Evolutionary conservation across 2,888 invertebrate species (phyloP).

Genomic region (Oegoconia quadripuncta): DNA sequence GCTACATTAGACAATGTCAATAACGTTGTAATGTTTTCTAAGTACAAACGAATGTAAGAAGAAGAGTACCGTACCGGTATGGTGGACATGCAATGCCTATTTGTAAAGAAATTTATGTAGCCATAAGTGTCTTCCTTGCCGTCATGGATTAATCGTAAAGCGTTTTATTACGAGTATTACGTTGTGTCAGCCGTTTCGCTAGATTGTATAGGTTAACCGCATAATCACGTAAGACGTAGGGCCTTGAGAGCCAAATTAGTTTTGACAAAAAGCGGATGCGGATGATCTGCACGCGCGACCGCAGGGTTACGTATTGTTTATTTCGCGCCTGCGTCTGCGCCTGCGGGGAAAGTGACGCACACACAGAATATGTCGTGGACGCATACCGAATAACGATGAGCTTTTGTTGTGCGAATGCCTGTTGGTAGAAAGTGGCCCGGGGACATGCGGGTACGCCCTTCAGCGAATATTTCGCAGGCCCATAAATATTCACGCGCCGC

Average conservation of each 20-base stretch:
- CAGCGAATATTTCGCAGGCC: slow-evolving; percentile 71
- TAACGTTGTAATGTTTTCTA: no score
- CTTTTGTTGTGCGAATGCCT: slow-evolving; percentile 55
- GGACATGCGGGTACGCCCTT: slow-evolving; percentile 75
- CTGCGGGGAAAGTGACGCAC: slow-evolving; percentile 61
- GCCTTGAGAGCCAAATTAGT: slow-evolving; percentile 45
- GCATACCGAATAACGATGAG: slow-evolving; percentile 71
- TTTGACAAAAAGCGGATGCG: slow-evolving; percentile 45
- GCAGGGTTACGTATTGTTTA: slow-evolving; percentile 56
- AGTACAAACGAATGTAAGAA: no score
- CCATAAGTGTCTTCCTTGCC: neutral
- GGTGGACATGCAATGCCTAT: no score
- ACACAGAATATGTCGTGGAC: slow-evolving; percentile 51
- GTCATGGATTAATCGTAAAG: slow-evolving; percentile 12
- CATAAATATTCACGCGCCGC: slow-evolving; percentile 69
- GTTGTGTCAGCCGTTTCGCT: slow-evolving; percentile 18
- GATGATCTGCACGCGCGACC: slow-evolving; percentile 43
- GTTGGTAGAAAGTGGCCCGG: slow-evolving; percentile 70
- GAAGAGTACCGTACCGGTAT: no score
- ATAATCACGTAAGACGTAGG: slow-evolving; percentile 27
- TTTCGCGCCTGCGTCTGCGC: slow-evolving; percentile 31
- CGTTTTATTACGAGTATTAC: slow-evolving; percentile 27
- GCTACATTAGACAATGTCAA: no score
- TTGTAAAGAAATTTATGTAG: no score
- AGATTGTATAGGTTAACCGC: slow-evolving; percentile 30